Evolutionary conservation across 2,888 invertebrate species (phyloP).

Genomic region (Smittia aterrima): DNA sequence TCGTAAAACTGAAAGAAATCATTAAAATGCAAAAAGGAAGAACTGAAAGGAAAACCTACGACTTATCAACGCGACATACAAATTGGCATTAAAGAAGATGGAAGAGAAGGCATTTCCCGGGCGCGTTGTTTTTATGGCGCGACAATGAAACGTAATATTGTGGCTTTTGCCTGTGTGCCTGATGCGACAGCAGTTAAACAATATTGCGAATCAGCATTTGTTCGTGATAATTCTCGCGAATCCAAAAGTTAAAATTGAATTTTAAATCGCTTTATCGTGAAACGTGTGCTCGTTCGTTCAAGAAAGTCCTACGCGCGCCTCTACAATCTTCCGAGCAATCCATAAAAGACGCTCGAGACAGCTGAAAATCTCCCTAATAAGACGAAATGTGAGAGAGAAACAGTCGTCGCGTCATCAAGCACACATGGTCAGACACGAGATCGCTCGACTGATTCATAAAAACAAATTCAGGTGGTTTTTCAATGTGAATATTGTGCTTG

Average conservation of each 20-base stretch:
- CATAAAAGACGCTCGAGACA: conserved; percentile 5
- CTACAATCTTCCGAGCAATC: background rate
- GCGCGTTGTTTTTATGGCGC: background rate
- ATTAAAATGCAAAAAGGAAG: background rate
- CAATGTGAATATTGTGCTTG: conserved; percentile 7
- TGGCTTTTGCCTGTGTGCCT: background rate
- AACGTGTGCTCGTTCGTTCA: background rate
- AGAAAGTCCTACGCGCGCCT: background rate
- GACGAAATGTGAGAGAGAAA: background rate
- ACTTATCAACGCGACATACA: conserved; percentile 10
- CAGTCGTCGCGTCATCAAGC: conserved; percentile 5
- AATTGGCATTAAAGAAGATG: conserved; percentile 14
- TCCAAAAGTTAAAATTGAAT: conserved; percentile 6
- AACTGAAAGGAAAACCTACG: conserved; percentile 11
- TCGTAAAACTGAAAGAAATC: conserved; percentile 8
- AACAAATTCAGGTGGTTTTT: conserved; percentile 34
- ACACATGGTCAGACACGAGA: conserved; percentile 25
- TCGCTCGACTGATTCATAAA: background rate
- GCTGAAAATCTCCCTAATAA: background rate
- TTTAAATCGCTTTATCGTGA: background rate
- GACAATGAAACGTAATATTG: conserved; percentile 22
- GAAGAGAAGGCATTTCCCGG: background rate
- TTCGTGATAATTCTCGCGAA: background rate
- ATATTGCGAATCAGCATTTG: background rate
- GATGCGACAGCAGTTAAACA: conserved; percentile 8